Conservation (phyloP, 2,888 invertebrate species). For the Drosophila limbata region DNA sequence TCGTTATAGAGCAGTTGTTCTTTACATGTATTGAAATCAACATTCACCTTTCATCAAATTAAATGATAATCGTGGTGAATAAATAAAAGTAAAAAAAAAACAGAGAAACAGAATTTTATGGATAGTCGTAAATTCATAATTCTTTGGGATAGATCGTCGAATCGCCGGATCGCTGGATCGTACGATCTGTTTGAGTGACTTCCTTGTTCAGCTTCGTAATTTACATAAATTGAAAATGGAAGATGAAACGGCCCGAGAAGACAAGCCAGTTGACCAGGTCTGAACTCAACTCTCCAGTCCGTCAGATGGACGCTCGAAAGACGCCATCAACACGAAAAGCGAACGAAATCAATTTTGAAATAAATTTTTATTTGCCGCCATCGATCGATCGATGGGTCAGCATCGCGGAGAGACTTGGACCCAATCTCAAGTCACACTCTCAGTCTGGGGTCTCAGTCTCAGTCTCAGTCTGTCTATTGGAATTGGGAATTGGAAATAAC, state of each 20-base stretch:
- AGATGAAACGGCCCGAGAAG: conserved; percentile 71
- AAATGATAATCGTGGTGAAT: conserved; percentile 31
- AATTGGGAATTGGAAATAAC: conserved; percentile 41
- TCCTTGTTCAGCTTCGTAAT: conserved; percentile 70
- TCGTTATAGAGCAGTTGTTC: too few species aligned
- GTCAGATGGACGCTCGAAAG: conserved; percentile 54
- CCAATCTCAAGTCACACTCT: conserved; percentile 1
- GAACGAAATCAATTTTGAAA: conserved; percentile 72
- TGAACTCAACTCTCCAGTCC: conserved; percentile 29
- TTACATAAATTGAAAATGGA: conserved; percentile 75
- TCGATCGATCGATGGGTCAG: conserved; percentile 31
- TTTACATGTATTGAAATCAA: background rate
- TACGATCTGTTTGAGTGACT: conserved; percentile 60
- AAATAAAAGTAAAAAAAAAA: conserved; percentile 38
- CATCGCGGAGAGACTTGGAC: conserved; percentile 1
- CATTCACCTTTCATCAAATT: conserved; percentile 19
- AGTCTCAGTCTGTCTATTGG: conserved; percentile 32
- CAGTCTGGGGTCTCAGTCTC: background rate
- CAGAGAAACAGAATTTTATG: conserved; percentile 35
- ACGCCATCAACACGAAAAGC: conserved; percentile 55
- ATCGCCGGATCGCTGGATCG: conserved; percentile 15
- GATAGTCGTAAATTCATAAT: conserved; percentile 73
- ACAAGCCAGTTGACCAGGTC: conserved; percentile 35
- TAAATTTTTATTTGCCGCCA: conserved; percentile 44
- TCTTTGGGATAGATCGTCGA: conserved; percentile 58